Conservation (phyloP, 2,113 vertebrate genomes). For the Fregata magnificens region DNA sequence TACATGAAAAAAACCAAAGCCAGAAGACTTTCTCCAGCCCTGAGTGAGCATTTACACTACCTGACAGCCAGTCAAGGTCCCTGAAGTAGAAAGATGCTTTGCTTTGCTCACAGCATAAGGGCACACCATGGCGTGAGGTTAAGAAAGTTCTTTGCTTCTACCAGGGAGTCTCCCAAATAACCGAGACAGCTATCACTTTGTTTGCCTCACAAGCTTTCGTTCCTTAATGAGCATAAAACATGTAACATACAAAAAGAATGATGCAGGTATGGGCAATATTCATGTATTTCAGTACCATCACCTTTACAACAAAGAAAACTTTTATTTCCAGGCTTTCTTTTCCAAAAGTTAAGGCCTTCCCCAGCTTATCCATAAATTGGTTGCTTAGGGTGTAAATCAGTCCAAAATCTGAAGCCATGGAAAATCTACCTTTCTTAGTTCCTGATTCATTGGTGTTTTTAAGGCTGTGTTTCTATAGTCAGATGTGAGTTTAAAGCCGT, state of each 20-base stretch:
- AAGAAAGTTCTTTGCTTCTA: background rate
- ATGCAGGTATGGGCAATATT: background rate
- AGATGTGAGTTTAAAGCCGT: background rate
- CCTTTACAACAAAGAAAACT: background rate
- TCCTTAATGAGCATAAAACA: background rate
- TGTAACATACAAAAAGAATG: background rate
- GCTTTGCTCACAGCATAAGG: background rate
- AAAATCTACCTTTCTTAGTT: background rate
- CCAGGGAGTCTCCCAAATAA: background rate
- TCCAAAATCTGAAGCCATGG: background rate
- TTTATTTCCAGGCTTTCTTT: background rate
- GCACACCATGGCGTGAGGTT: rapidly evolving
- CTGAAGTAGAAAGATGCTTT: background rate
- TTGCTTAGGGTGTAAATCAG: background rate
- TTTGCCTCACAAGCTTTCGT: background rate
- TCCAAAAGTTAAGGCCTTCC: background rate
- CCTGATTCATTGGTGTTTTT: background rate
- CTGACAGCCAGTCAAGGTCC: background rate
- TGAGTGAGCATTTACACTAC: background rate
- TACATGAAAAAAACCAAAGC: background rate
- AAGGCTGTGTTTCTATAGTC: background rate
- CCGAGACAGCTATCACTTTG: rapidly evolving
- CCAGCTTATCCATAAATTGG: background rate
- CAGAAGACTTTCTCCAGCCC: background rate
- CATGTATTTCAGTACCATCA: background rate